phyloP scores from a whole-genome alignment of 2,888 invertebrate species.

The Drosophila mimica region DNA sequence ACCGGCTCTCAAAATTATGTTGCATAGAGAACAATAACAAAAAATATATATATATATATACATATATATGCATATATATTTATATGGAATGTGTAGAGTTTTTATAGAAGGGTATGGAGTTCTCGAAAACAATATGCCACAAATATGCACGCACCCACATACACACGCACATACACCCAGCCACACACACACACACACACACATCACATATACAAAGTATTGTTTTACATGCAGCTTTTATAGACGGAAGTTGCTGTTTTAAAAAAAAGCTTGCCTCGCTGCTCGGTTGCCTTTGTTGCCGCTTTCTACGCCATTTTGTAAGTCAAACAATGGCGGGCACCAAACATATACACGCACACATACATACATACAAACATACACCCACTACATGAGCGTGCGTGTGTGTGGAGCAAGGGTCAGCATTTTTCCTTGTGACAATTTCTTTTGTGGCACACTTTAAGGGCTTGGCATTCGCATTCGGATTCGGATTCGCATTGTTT shows the following conservation, averaged over 20 bases:
- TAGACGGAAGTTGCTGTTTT: conserved; percentile 73
- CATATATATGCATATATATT: conserved; percentile 23
- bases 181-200: conserved; percentile 8
- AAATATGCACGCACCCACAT: conserved; percentile 27
- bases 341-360: conserved; percentile 24
- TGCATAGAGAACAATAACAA: conserved; percentile 37
- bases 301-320: conserved; percentile 76
- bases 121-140: conserved; percentile 71
- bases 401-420: conserved; percentile 58
- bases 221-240: conserved; percentile 77
- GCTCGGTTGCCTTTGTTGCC: conserved; percentile 67
- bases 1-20: conserved; percentile 56
- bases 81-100: conserved; percentile 25
- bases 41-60: conserved; percentile 25
- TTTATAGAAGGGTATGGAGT: conserved; percentile 27
- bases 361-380: background rate
- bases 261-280: conserved; percentile 52
- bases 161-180: background rate
- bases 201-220: conserved; percentile 53
- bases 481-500: conserved; percentile 18
- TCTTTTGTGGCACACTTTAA: conserved; percentile 68
- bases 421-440: conserved; percentile 61
- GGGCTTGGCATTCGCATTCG: conserved; percentile 46
- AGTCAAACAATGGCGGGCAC: conserved; percentile 72
- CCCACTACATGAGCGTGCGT: conserved; percentile 15